Evolutionary conservation across 2,888 invertebrate genomes (phyloP).

Genomic region (Allolobophora icterica): DNA sequence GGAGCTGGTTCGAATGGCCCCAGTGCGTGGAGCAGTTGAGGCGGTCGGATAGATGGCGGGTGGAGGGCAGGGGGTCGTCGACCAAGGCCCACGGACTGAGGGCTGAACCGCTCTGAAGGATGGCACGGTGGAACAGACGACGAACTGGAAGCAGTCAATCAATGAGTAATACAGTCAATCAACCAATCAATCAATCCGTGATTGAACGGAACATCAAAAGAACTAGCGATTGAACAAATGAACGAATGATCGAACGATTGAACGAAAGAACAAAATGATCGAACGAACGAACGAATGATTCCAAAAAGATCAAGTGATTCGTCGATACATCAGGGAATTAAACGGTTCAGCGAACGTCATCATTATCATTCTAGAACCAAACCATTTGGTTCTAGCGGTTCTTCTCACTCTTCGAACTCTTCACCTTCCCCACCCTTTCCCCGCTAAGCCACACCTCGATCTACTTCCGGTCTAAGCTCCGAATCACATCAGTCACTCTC

Average conservation of each 20-base stretch:
- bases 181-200: neutral
- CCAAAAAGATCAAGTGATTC: neutral
- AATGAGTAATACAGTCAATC: neutral
- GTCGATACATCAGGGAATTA: neutral
- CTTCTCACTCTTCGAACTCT: neutral
- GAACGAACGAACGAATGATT: no score
- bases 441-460: neutral
- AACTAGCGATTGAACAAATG: neutral
- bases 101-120: conserved; percentile 86
- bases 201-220: neutral
- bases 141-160: conserved; percentile 49
- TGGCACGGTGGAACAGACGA: conserved; percentile 75
- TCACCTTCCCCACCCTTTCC: neutral
- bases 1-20: neutral
- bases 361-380: neutral
- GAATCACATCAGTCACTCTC: neutral
- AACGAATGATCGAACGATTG: neutral
- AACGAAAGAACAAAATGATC: no score
- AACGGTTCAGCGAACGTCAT: neutral
- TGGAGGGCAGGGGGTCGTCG: conserved; percentile 56
- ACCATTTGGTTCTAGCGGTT: neutral
- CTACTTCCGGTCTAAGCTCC: neutral
- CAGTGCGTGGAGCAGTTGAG: conserved; percentile 56
- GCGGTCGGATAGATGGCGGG: conserved; percentile 56
- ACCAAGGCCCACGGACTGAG: conserved; percentile 60